Evolutionary conservation across 1,140 invertebrate genomes (phyloP).

Genomic region (Stegodyphus mimosarum): DNA sequence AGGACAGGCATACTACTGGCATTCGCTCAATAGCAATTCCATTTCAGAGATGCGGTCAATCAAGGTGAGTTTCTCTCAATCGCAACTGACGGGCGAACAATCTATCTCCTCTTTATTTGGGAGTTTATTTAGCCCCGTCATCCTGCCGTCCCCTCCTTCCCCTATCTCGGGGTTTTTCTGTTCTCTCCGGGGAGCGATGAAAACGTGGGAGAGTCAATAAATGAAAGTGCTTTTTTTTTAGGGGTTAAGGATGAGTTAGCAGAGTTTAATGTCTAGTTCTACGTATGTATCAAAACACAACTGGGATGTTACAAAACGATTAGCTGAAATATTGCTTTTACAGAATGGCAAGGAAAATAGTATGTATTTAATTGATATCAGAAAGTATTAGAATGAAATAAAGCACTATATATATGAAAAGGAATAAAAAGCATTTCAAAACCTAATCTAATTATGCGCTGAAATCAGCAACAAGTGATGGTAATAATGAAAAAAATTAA

Average conservation of each 20-base stretch:
- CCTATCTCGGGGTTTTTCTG: neutral
- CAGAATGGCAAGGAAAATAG: no score
- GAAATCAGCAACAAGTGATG: no score
- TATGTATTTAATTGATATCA: no score
- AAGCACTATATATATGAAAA: no score
- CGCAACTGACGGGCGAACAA: constrained; percentile 12
- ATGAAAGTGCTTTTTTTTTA: constrained; percentile 46
- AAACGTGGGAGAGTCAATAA: constrained; percentile 58
- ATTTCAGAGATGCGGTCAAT: neutral
- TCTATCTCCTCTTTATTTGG: constrained; percentile 49
- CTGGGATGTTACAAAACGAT: no score
- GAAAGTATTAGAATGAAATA: no score
- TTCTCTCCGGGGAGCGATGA: constrained; percentile 46
- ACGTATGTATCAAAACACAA: no score
- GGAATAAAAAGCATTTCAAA: no score
- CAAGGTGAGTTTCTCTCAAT: constrained; percentile 23
- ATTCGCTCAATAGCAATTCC: neutral
- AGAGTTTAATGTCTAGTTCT: constrained; percentile 28
- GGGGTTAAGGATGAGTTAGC: constrained; percentile 32
- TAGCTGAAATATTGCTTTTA: no score
- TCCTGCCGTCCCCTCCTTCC: neutral
- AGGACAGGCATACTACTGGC: neutral
- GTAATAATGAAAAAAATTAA: no score
- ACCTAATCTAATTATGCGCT: no score
- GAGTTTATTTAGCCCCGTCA: constrained; percentile 50